Base-by-base conservation (phyloP, 2,113 vertebrate species). In the Puntigrus tetrazona region DNA sequence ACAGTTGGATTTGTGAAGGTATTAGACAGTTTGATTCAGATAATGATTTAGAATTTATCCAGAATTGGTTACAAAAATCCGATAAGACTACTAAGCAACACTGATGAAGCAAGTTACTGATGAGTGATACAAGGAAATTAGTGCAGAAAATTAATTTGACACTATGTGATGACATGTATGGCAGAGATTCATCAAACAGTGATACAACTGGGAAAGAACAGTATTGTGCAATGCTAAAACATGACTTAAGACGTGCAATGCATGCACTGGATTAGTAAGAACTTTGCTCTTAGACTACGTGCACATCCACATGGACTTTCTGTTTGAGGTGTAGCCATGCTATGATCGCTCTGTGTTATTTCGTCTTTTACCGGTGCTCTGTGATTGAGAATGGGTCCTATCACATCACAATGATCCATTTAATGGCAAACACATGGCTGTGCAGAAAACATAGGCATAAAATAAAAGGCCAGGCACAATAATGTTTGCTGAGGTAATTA, bases 401-500 rank as follows among this genome's bases (percentile, higher is more conserved):
- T 94, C 89, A 91, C 86, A 87, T 87, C 82, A 90, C 86, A 90
- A 80, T 89, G 88, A 84, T 83, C 80, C 77, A 87, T 41, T n/a
- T 92, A 94, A 94, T 93, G 77, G 88, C 88, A 93, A 87, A 88
- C 93, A 94, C 92, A 89, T 94, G 92, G 88, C 89, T 83, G 78
- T 86, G 84, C 92, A 86, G 78, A 86, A 85, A 76, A 67, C 69
- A 29, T 84, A 78, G 86, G 76, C 84, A 45, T 81, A 78, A 63
- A 75, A 86, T 85, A 61, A 87, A 78, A n/a, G 52, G 22, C 73
- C 18, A 5, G n/a, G 20, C 4, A 43, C 14, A 79, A 79, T 63
- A 72, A 83, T 59, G 43, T 8, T 27, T 31, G 69, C 52, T 50
- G 13, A 55, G 8, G 69, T n/a, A 82, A 52, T 82, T 70, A 52